phyloP scores from a whole-genome alignment of 2,113 vertebrate genomes.

The Nansenia antarctica region DNA sequence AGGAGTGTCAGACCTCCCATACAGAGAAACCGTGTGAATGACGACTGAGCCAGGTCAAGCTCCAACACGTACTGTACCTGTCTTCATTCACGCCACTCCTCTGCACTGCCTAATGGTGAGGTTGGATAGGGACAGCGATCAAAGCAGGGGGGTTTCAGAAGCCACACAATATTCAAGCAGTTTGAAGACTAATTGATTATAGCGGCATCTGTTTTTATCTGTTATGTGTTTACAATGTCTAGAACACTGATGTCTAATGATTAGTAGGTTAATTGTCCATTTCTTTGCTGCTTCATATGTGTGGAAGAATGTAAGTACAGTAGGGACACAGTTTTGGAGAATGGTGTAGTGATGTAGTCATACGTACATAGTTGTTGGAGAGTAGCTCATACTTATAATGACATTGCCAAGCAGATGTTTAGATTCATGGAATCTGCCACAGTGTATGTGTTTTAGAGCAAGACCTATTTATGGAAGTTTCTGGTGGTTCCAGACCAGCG shows the following conservation, averaged over 20 bases:
- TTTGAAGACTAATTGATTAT: not conserved
- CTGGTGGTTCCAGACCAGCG: conserved; percentile 11
- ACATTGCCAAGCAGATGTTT: conserved; percentile 32
- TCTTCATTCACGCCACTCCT: conserved; percentile 48
- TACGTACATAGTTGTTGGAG: not conserved
- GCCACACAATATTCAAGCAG: not conserved
- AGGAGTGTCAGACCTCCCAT: conserved; percentile 43
- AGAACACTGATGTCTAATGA: not conserved
- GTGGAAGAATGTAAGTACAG: conserved; percentile 2
- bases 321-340: no score
- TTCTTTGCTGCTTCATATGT: not conserved
- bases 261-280: not conserved
- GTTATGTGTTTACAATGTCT: not conserved
- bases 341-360: no score
- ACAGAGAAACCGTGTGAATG: conserved; percentile 45
- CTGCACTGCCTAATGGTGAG: not conserved
- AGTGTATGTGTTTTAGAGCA: conserved; percentile 17
- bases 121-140: not conserved
- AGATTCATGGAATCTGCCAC: conserved; percentile 37
- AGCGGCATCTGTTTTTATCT: not conserved
- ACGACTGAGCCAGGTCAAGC: conserved; percentile 61
- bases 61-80: conserved; percentile 55
- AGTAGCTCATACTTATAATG: not conserved
- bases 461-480: not conserved
- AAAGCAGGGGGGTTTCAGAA: not conserved